These are phyloP conservation scores for Cephus cinctus DNA, from an alignment of 1,140 invertebrate species.

Conservation along the genomic window DNA sequence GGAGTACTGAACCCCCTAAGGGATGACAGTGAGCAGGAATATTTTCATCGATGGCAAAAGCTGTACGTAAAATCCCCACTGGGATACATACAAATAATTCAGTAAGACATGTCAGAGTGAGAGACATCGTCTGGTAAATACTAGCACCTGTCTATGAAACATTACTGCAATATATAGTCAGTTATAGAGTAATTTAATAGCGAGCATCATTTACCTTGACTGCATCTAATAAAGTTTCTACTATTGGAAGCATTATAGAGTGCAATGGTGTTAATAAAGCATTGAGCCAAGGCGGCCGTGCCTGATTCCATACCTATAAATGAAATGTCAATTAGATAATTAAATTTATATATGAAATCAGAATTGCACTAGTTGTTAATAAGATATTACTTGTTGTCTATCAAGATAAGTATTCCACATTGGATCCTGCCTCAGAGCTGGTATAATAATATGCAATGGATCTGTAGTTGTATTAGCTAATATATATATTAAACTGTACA, in stretches of 20 bases:
- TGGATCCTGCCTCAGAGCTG: constrained; percentile 60
- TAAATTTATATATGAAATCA: constrained; percentile 10
- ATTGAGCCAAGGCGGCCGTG: constrained; percentile 70
- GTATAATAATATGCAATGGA: constrained; percentile 61
- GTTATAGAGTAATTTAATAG: no score
- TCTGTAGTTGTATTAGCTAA: constrained; percentile 63
- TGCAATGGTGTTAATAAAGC: constrained; percentile 64
- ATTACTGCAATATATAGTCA: not conserved
- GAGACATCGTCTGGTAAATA: constrained; percentile 73
- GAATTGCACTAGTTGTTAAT: no score
- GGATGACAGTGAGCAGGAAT: constrained; percentile 65
- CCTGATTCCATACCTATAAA: constrained; percentile 73
- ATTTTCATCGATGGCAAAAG: constrained; percentile 61
- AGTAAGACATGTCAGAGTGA: constrained; percentile 67
- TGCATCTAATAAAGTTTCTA: constrained; percentile 64
- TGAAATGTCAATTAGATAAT: constrained; percentile 10
- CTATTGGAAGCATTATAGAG: constrained; percentile 62
- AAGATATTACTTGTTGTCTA: constrained; percentile 73
- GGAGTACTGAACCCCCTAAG: constrained; percentile 64
- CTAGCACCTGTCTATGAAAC: constrained; percentile 65
- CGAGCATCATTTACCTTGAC: constrained; percentile 39
- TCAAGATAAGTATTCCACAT: constrained; percentile 71
- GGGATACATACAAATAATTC: constrained; percentile 67
- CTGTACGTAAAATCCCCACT: constrained; percentile 56
- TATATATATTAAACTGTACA: constrained; percentile 46